A percentile compares a stretch with the other conserved stretches of the same genome.
Evolutionary conservation across 2,888 invertebrate genomes (phyloP).

Genomic region (Drosophila ochracea): DNA sequence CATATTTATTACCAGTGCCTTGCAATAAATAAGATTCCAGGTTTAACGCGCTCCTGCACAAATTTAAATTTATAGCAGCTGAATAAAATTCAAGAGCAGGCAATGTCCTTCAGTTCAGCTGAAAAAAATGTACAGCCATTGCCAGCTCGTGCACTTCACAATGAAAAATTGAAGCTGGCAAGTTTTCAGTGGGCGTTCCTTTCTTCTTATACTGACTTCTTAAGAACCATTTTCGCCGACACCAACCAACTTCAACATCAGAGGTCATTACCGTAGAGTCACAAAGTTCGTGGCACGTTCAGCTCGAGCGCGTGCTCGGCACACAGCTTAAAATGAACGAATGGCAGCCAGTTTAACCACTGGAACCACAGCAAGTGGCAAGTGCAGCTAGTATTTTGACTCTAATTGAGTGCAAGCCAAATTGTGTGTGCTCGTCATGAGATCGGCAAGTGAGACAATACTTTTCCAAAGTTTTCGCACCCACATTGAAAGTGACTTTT

Average conservation of each 20-base stretch:
- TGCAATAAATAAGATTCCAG: not conserved
- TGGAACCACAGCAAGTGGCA: conserved; percentile 1
- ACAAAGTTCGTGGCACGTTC: conserved; percentile 23
- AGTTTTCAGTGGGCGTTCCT: conserved; percentile 4
- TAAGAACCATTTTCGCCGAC: conserved; percentile 21
- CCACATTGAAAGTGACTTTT: conserved; percentile 10
- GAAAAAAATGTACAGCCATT: conserved; percentile 13
- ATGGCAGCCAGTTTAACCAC: conserved; percentile 1
- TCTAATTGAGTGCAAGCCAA: conserved; percentile 32
- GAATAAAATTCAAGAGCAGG: conserved; percentile 3
- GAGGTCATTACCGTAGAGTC: conserved; percentile 52
- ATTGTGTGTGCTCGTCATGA: not conserved
- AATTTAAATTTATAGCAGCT: conserved; percentile 22
- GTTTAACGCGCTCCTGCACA: not conserved
- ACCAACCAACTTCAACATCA: conserved; percentile 14
- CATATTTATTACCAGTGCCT: conserved; percentile 6
- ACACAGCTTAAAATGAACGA: conserved; percentile 12
- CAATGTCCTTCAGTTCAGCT: conserved; percentile 16
- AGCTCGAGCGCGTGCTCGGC: not conserved
- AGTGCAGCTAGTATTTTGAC: conserved; percentile 22
- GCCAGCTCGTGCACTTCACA: conserved; percentile 6
- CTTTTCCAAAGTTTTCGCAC: conserved; percentile 9
- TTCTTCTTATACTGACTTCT: not conserved
- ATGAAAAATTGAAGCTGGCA: conserved; percentile 10
- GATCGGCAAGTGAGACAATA: not conserved